Percentiles rank a stretch among this genome's conserved stretches.
Evolutionary conservation across 2,888 invertebrate genomes (phyloP).

Genomic region (Rhamphomyia laevipes): DNA sequence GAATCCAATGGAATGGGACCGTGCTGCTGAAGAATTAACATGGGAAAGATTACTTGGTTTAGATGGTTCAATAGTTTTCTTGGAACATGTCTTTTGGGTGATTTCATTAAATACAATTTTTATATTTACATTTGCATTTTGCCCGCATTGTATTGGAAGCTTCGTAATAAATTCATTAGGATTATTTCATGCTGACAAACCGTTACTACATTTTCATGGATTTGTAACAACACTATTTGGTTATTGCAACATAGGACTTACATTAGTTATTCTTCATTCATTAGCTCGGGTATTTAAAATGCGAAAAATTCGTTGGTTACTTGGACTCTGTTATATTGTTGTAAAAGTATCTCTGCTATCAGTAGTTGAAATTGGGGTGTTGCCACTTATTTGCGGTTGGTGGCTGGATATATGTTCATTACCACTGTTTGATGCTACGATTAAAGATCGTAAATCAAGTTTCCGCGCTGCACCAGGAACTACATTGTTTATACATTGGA

Average conservation of each 20-base stretch:
- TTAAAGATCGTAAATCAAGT: constrained; percentile 76
- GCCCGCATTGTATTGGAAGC: constrained; percentile 90
- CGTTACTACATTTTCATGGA: constrained; percentile 78
- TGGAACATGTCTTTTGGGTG: constrained; percentile 99
- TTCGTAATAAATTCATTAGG: constrained; percentile 64
- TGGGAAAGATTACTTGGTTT: constrained; percentile 95
- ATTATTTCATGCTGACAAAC: constrained; percentile 31
- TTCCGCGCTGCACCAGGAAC: constrained; percentile 90
- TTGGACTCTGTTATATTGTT: constrained; percentile 81
- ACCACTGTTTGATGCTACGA: constrained; percentile 78
- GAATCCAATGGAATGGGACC: constrained; percentile 98
- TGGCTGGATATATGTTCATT: constrained; percentile 98
- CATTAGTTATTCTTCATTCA: constrained; percentile 71
- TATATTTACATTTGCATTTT: constrained; percentile 93
- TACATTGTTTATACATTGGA: constrained; percentile 97
- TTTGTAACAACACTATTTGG: constrained; percentile 85
- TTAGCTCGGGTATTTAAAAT: constrained; percentile 70
- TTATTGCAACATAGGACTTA: constrained; percentile 79
- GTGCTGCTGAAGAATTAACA: constrained; percentile 93
- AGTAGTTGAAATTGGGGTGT: constrained; percentile 92
- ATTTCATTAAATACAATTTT: constrained; percentile 94
- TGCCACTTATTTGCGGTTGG: constrained; percentile 96
- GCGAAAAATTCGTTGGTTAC: constrained; percentile 65
- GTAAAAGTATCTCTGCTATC: constrained; percentile 81
- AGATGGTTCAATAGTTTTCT: constrained; percentile 91